Percentiles rank a stretch among this genome's conserved stretches.
These are phyloP conservation scores for Fissipunctia ypsillon DNA, from an alignment of 2,888 invertebrate species.

Conservation along the genomic window DNA sequence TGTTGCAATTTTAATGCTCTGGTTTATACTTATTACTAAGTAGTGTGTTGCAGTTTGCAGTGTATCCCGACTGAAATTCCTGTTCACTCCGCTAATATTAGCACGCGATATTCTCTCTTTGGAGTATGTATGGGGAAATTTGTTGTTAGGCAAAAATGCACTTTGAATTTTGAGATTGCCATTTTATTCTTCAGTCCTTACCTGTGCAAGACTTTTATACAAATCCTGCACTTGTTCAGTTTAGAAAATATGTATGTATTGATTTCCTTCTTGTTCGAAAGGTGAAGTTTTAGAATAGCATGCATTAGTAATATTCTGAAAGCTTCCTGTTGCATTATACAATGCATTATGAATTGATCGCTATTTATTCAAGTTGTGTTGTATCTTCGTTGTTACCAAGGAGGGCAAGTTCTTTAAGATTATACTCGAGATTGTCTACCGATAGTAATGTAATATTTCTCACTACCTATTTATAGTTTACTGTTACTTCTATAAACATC, in stretches of 20 bases:
- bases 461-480: background rate
- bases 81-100: constrained; percentile 18
- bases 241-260: constrained; percentile 29
- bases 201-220: background rate
- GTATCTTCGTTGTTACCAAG: background rate
- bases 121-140: constrained; percentile 4
- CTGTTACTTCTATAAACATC: background rate
- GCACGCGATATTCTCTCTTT: constrained; percentile 4
- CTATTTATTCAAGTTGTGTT: constrained; percentile 9
- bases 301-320: constrained; percentile 29
- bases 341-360: constrained; percentile 9
- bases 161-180: constrained; percentile 20
- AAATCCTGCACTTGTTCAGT: constrained; percentile 1
- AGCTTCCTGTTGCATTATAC: constrained; percentile 24
- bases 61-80: constrained; percentile 2
- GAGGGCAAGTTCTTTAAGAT: background rate
- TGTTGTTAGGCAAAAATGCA: constrained; percentile 18
- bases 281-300: constrained; percentile 7
- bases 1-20: constrained; percentile 8
- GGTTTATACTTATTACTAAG: constrained; percentile 8
- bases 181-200: constrained; percentile 12
- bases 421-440: background rate
- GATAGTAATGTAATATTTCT: background rate
- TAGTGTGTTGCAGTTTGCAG: background rate
- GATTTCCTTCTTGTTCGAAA: background rate